Evolutionary conservation across 2,797 vertebrate genomes (phyloP), one percentile per base, ranked within the genome.

Genomic region (Smutsia gigantea): DNA sequence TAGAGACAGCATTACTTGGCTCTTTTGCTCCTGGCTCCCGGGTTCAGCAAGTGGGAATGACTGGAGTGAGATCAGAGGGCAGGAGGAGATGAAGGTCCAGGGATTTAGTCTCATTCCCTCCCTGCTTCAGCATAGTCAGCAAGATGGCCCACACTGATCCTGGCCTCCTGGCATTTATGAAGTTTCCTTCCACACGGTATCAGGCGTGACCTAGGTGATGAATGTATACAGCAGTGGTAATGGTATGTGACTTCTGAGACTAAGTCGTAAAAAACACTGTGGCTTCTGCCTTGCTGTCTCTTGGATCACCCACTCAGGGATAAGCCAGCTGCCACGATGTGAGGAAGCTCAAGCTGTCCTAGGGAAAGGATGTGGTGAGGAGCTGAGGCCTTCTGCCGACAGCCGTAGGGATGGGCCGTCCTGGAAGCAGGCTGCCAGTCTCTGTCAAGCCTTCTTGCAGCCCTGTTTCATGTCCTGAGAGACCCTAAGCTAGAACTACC

Each of bases 351-450:
- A 72, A 42, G 88, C 19, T 7, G 37, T 59, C 59, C 89, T 37
- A 29, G 1, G 27, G 79, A 39, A 6, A 11, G 39, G 42, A 17
- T 0, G 0, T 17, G n/a, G 42, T 37, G 29, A 69, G 34, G 51
- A 92, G 21, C 53, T 1, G 37, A 42, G 51, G 68, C 19, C 51
- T 85, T 63, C 34, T 59, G 53, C 63, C 61, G 64, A 25, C 46
- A 31, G 5, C n/a, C 4, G 29, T 12, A 15, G 1, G 5, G 34
- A 23, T 7, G 25, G 2, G 15, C 77, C 10, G 0, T 18, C 61
- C 39, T n/a, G n/a, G 64, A 59, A 46, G 12, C 18, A 17, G 71
- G 61, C 53, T 79, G 55, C 61, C 37, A 59, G 5, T 12, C 37
- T 42, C 64, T 55, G 29, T 51, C 39, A 37, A 18, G 53, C 46